These are phyloP conservation scores for Sepiola atlantica DNA, from an alignment of 2,888 invertebrate genomes.

Conservation along the genomic window DNA sequence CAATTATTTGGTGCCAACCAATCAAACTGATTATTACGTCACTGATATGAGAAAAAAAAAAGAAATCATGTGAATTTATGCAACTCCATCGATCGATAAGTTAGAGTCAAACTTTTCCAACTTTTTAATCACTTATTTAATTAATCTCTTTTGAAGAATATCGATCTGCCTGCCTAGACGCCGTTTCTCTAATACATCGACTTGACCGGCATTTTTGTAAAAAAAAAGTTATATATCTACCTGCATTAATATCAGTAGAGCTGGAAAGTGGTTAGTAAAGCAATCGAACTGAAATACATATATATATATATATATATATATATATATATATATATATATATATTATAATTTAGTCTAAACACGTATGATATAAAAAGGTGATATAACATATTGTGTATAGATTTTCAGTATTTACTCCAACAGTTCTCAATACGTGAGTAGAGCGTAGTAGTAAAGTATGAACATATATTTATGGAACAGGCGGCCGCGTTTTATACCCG, in stretches of 20 bases:
- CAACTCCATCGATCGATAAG: not conserved
- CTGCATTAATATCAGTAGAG: not conserved
- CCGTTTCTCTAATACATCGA: not conserved
- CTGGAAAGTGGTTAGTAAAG: not conserved
- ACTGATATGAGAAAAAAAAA: no score
- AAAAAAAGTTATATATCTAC: not conserved
- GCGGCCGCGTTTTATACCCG: no score
- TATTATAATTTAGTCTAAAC: no score
- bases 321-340: no score
- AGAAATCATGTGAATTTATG: not conserved
- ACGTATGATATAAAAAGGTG: no score
- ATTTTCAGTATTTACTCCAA: no score
- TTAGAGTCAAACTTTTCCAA: not conserved
- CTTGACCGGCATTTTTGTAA: not conserved
- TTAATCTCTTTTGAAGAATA: not conserved
- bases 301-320: no score
- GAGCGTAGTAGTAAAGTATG: no score
- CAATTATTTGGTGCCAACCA: not conserved
- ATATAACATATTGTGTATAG: no score
- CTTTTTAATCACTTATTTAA: not conserved
- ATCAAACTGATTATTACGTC: not conserved
- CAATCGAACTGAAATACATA: no score
- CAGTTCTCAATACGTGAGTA: no score
- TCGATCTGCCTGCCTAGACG: not conserved
- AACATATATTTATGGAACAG: no score